Evolutionary conservation across 2,888 invertebrate species (phyloP), one percentile per base, ranked within the genome.

Genomic region (Drosophila demipolita): DNA sequence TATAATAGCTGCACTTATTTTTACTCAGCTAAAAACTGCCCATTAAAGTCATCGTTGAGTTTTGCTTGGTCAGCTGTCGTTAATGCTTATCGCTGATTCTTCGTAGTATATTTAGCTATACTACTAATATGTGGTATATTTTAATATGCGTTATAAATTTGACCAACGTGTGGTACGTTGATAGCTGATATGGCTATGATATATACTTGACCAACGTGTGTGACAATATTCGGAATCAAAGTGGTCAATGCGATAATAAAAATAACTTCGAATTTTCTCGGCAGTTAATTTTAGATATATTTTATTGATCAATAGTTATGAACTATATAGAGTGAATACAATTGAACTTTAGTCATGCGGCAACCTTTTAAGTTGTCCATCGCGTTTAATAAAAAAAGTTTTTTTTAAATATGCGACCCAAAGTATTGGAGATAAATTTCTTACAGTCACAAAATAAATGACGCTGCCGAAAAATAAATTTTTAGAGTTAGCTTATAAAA

Each of bases 61-160:
- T 33, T 12, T 40, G 63, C 65, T 64, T 88, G 79, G 82, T 83
- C 84, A 84, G 70, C 70, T 70, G 72, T 73, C 75, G 36, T 26
- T 12, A 57, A 57, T 58, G 65, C 69, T 89, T 84, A 83, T 83
- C 84, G 75, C 59, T 72, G 69, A 75, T 83, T 78, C 67, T 72
- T 20, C 26, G 35, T 59, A 82, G 75, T 82, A 73, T 82, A 73
- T 69, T 83, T 65, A 77, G 65, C 33, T 26, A 36, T 42, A 73
- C 59, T 29, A 73, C 20, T 52, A 59, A 60, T 32, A 35, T 49
- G 53, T 66, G 62, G 65, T 62, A 58, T 66, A 50, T 62, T 64
- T 60, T 38, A 53, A 45, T 65, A 42, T 53, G 66, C 57, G 9
- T 1, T 49, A 65, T 61, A 78, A 76, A 66, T 20, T 20, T 66